A percentile compares a stretch with the other conserved stretches of the same genome.
Conservation (phyloP, 2,888 invertebrate genomes). For the Norana najaformis region DNA sequence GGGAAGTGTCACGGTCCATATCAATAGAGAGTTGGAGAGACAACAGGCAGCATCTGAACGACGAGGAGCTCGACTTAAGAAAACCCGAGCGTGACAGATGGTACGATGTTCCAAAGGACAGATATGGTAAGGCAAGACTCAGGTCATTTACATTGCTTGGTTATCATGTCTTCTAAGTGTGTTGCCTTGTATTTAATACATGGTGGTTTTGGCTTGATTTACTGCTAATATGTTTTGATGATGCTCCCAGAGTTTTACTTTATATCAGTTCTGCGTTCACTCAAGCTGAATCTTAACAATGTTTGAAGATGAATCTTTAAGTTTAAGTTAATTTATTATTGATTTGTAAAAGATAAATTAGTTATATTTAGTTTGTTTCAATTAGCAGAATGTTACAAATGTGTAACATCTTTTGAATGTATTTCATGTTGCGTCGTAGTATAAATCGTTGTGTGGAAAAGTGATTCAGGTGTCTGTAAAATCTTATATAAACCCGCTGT, state of each 20-base stretch:
- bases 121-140: slow-evolving; percentile 10
- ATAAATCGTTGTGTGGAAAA: not conserved
- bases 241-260: not conserved
- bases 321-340: not conserved
- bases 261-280: not conserved
- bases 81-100: not conserved
- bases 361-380: not conserved
- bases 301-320: not conserved
- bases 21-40: slow-evolving; percentile 28
- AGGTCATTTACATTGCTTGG: not conserved
- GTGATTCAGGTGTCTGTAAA: not conserved
- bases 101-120: not conserved
- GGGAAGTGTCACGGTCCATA: slow-evolving; percentile 28
- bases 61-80: not conserved
- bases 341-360: not conserved
- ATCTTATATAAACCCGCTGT: not conserved
- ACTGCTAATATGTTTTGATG: not conserved
- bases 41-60: not conserved
- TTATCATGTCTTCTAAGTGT: not conserved
- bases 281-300: not conserved
- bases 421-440: too few species aligned
- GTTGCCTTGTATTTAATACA: not conserved
- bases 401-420: not conserved
- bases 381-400: not conserved
- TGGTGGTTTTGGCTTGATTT: not conserved